phyloP scores from a whole-genome alignment of 2,797 vertebrate genomes.

The Acanthurus lineatus region DNA sequence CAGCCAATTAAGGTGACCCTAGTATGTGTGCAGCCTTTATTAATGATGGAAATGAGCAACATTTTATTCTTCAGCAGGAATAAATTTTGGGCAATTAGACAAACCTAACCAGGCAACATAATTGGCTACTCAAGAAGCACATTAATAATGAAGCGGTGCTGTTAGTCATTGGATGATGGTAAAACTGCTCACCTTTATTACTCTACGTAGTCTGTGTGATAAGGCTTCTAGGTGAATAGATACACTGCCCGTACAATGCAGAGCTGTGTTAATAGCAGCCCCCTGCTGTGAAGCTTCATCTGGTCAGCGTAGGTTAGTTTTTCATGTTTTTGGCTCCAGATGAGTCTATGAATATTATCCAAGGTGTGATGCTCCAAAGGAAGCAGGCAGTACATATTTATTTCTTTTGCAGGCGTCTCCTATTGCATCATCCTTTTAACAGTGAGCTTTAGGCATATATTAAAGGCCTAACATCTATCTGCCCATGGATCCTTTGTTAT shows the following conservation, averaged over 20 bases:
- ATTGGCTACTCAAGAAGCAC: slow-evolving; percentile 39
- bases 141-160: slow-evolving; percentile 34
- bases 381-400: neutral
- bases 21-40: slow-evolving; percentile 18
- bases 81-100: slow-evolving; percentile 31
- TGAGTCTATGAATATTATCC: neutral
- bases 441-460: neutral
- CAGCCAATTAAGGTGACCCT: slow-evolving; percentile 27
- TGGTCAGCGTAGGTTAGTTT: slow-evolving; percentile 5
- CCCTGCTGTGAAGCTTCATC: slow-evolving; percentile 9
- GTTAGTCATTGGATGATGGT: slow-evolving; percentile 34
- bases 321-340: slow-evolving; percentile 16
- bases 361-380: neutral
- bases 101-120: slow-evolving; percentile 35
- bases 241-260: neutral
- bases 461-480: neutral
- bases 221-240: slow-evolving; percentile 15
- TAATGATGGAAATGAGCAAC: slow-evolving; percentile 33
- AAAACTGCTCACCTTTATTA: slow-evolving; percentile 29
- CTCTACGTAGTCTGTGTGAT: slow-evolving; percentile 10
- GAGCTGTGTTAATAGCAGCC: slow-evolving; percentile 6
- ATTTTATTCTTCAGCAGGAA: slow-evolving; percentile 39
- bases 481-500: neutral
- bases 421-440: neutral
- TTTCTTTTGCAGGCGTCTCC: neutral